phyloP scores from a whole-genome alignment of 2,888 invertebrate species.

The Dromius quadrimaculatus region DNA sequence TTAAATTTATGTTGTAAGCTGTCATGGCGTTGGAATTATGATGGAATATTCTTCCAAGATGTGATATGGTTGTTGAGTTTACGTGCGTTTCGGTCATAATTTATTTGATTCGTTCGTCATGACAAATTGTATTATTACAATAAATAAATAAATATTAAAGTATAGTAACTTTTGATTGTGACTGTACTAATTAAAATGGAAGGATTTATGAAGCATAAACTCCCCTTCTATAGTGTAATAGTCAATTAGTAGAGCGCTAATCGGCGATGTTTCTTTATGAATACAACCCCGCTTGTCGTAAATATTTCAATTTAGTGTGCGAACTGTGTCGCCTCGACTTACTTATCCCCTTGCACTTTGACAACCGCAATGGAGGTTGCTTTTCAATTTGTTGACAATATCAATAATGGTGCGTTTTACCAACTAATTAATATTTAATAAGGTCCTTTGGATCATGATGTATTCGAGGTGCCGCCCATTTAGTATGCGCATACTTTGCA shows the following conservation, averaged over 20 bases:
- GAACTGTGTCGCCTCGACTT: conserved; percentile 28
- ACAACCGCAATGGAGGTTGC: too few species aligned
- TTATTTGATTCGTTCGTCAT: conserved; percentile 5
- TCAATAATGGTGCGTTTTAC: conserved; percentile 34
- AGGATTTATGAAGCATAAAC: conserved; percentile 60
- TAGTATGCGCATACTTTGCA: conserved; percentile 38
- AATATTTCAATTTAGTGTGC: conserved; percentile 48
- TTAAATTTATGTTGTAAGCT: neutral
- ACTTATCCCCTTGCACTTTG: conserved; percentile 17
- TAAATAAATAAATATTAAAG: neutral
- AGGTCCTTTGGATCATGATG: conserved; percentile 48
- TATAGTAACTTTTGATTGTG: conserved; percentile 54
- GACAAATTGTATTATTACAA: neutral
- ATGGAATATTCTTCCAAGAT: conserved; percentile 15
- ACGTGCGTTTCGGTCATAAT: neutral
- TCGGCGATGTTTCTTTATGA: conserved; percentile 56
- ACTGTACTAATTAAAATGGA: conserved; percentile 58
- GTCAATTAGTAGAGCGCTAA: conserved; percentile 60
- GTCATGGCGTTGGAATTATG: conserved; percentile 15
- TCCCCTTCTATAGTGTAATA: conserved; percentile 57
- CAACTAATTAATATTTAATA: conserved; percentile 49
- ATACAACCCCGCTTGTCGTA: conserved; percentile 54
- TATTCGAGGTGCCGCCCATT: conserved; percentile 43
- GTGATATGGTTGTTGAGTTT: conserved; percentile 15
- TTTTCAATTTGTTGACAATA: too few species aligned